Base-by-base conservation (phyloP, 2,113 vertebrate species). In the Phodopus roborovskii region DNA sequence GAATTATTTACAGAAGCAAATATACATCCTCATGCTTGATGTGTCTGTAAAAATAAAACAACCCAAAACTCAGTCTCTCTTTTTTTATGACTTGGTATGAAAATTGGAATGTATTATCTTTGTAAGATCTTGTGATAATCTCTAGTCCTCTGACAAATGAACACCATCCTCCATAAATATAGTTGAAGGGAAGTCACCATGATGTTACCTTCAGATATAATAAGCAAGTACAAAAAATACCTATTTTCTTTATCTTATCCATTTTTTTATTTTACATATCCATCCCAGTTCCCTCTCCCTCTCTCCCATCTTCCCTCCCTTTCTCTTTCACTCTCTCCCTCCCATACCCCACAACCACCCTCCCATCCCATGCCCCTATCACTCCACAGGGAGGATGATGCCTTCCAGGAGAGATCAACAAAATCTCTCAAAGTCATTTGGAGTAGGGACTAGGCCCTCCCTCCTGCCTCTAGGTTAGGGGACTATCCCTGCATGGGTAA, bases 41-140 rank as follows among this genome's bases (percentile, higher is more conserved):
- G 74, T 75, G 66, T 81, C 39, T 94, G 42, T 28, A 75, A 15
- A 84, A 88, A 88, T 88, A 84, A 62, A 96, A 58, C 33, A 87
- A 91, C 36, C 83, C 22, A 60, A 84, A 94, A 45, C 56, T 45
- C 62, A 50, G 58, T 86, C 48, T 81, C 64, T 22, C 6, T 73
- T 42, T 16, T 81, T 82, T 53, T 36, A 88, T 36, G 90, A 3
- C 92, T 82, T 68, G 36, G 15, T 73, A 33, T 94, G 58, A 88
- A 77, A 22, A 86, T 7, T n/a, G 8, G 88, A 24, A 86, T 19
- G 17, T 30, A 36, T 5, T 50, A 0, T 81, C 26, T 95, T 74
- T 22, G 50, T 33, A 45, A 88, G 75, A 90, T 74, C 17, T 19
- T 74, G 20, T 45, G 66, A 2, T 85, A 92, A 92, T 56, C 62